A percentile compares a stretch with the other conserved stretches of the same genome.
phyloP scores from a whole-genome alignment of 2,888 invertebrate genomes.

The Ormyrus labotus region DNA sequence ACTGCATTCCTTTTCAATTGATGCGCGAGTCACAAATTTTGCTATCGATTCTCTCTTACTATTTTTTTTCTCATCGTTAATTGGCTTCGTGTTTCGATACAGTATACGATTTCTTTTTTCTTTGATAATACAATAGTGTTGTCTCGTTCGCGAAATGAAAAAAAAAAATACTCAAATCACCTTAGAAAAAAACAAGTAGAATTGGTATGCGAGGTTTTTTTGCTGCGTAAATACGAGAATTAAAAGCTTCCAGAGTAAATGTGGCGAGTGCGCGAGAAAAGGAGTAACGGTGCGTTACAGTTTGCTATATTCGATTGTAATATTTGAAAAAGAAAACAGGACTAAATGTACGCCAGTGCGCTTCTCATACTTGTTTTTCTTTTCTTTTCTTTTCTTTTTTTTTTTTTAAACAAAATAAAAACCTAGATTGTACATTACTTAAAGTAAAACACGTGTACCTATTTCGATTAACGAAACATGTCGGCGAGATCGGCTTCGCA shows the following conservation, averaged over 20 bases:
- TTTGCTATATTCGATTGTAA: slow-evolving; percentile 37
- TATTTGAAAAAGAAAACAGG: slow-evolving; percentile 32
- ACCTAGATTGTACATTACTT: slow-evolving; percentile 64
- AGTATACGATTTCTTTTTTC: not conserved
- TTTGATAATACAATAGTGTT: not conserved
- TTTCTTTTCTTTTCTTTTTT: slow-evolving; percentile 24
- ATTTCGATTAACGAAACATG: slow-evolving; percentile 61
- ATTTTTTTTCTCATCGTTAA: slow-evolving; percentile 9
- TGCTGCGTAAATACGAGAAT: slow-evolving; percentile 1
- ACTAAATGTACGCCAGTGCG: slow-evolving; percentile 41
- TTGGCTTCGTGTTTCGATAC: slow-evolving; percentile 8
- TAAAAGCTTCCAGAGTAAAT: slow-evolving; percentile 33
- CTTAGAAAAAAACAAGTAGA: not conserved
- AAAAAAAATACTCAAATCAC: not conserved
- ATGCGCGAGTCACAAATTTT: slow-evolving; percentile 36
- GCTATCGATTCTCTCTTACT: not conserved
- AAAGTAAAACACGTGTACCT: slow-evolving; percentile 66
- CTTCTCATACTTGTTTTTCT: slow-evolving; percentile 32
- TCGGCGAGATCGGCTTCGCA: slow-evolving; percentile 49
- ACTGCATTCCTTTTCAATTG: slow-evolving; percentile 49
- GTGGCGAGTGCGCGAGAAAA: slow-evolving; percentile 16
- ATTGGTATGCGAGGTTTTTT: slow-evolving; percentile 15
- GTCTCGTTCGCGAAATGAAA: not conserved
- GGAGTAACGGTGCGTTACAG: slow-evolving; percentile 19
- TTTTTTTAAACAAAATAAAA: slow-evolving; percentile 10